phyloP scores from a whole-genome alignment of 2,113 vertebrate genomes.

The Thunnus thynnus region DNA sequence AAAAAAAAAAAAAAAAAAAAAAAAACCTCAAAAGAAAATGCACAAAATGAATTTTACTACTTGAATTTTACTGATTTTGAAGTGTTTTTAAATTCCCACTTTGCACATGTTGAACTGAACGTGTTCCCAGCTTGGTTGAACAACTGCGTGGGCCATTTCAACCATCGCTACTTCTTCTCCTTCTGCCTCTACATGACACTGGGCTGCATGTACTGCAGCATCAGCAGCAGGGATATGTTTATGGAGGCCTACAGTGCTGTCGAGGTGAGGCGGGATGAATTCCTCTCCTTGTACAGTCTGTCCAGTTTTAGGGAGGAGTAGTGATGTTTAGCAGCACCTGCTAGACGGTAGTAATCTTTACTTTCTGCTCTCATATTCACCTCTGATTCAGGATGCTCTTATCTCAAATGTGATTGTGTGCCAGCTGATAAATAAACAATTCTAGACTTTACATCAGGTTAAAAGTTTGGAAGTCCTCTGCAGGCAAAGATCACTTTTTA shows the following conservation, averaged over 20 bases:
- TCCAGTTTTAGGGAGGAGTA: background rate
- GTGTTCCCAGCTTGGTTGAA: conserved; percentile 93
- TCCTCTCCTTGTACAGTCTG: too few relatives aligned
- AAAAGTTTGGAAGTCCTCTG: background rate
- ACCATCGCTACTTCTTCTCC: conserved; percentile 99
- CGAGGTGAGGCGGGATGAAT: conserved; percentile 86
- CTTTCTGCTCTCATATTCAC: conserved; percentile 20
- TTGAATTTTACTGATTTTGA: background rate
- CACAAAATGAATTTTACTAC: too few relatives aligned
- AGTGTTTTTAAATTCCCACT: background rate
- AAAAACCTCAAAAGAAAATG: too few relatives aligned
- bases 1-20: background rate
- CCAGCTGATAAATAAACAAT: conserved; percentile 49
- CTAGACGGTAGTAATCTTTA: background rate
- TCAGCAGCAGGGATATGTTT: conserved; percentile 93
- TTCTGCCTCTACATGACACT: conserved; percentile 98
- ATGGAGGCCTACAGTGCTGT: conserved; percentile 92
- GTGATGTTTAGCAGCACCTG: background rate
- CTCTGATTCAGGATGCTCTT: conserved; percentile 4
- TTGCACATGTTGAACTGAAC: conserved; percentile 61
- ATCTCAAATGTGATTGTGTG: background rate
- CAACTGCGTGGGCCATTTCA: conserved; percentile 98
- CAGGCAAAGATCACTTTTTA: background rate
- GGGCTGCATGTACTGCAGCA: conserved; percentile 97
- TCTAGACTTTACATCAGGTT: background rate